A percentile compares a stretch with the other conserved stretches of the same genome.
Evolutionary conservation across 2,888 invertebrate genomes (phyloP).

Genomic region (Acholoe squamosa): DNA sequence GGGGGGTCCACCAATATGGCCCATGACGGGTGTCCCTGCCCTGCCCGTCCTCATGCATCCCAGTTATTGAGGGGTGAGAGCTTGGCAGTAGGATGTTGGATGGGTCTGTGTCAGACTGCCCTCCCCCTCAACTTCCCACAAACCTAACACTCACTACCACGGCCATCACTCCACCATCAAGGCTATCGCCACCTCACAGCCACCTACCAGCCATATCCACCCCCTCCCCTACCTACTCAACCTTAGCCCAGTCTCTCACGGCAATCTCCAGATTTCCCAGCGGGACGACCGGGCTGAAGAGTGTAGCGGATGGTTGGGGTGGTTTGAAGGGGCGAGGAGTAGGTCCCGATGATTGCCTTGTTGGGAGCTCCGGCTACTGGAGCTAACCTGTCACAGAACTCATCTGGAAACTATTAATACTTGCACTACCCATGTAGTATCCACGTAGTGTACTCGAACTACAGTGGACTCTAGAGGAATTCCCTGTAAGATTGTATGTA

Average conservation of each 20-base stretch:
- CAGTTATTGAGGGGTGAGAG: not conserved
- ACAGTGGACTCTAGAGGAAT: too few relatives aligned
- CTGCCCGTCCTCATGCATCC: not conserved
- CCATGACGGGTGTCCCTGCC: not conserved
- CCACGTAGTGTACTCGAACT: not conserved
- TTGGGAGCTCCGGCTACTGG: not conserved
- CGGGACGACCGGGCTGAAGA: not conserved
- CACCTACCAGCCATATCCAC: not conserved
- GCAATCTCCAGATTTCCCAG: constrained; percentile 25
- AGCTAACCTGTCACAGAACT: constrained; percentile 12
- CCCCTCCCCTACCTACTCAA: not conserved
- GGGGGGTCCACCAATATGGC: constrained; percentile 8
- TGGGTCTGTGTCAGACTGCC: not conserved
- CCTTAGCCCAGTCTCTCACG: not conserved
- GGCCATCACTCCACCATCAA: not conserved
- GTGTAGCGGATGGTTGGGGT: not conserved
- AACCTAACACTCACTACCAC: not conserved
- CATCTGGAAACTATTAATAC: not conserved
- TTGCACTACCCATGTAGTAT: not conserved
- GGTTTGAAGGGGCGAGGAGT: not conserved
- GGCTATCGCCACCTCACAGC: not conserved
- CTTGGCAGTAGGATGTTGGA: not conserved
- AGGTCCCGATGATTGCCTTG: constrained; percentile 10
- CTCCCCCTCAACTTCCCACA: not conserved
- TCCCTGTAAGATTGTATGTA: too few relatives aligned